Base-by-base conservation (phyloP, 2,888 invertebrate genomes). In the Heliconius cydno region DNA sequence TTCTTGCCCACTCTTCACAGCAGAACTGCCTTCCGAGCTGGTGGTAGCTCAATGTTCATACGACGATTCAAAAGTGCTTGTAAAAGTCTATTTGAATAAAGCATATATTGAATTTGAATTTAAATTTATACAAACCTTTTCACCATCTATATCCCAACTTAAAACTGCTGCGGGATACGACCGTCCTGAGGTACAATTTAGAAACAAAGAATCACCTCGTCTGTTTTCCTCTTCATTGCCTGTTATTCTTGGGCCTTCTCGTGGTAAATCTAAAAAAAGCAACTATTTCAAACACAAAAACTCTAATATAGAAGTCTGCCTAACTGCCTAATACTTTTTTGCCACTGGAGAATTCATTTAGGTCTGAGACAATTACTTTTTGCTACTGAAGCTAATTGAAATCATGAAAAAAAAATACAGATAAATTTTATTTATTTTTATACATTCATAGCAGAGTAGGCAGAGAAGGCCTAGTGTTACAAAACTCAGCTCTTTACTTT, bases 101-200 rank as follows among this genome's bases (percentile, higher is more conserved):
- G 5, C 5, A 15, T 15, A 46, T 46, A 46, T 46, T 46, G 15
- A 46, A 46, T 19, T 46, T 46, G 6, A 46, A 19, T 46, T 15
- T 46, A 46, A 57, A 22, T 22, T 9, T n/a, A n/a, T 60, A 68
- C 90, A 89, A 93, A 97, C 97, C 96, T 96, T 96, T 90, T 97
- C 96, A 85, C 97, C 97, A 88, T 97, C 97, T 88, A 97, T 97
- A 91, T 97, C 97, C 97, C 97, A 97, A 88, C 97, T 96, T 41
- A 97, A 95, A 83, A 96, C 95, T 34, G 97, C 97, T 30, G 97
- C 97, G 52, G 97, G 97, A 90, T 96, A 97, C 81, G 97, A 97
- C 88, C 96, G 96, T 68, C 97, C 97, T 67, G 97, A 97, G 65
- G 97, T 97, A 91, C 97, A 97, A 91, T 97, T 97, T 83, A 97